Evolutionary conservation across 2,113 vertebrate species (phyloP).

Genomic region (Pristiophorus japonicus): DNA sequence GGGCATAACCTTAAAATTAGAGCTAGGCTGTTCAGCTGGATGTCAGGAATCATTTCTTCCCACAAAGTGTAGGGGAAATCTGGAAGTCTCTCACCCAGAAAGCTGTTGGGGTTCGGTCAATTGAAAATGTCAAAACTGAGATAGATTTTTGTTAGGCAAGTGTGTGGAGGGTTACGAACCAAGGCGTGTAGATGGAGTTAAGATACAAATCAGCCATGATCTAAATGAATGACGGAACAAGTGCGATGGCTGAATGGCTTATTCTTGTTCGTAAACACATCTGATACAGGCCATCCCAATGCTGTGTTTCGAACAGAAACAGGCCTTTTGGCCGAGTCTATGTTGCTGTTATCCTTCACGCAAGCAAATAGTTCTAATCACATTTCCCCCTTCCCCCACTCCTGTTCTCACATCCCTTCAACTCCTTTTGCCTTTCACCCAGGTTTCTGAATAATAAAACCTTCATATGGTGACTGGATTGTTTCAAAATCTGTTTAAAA

Average conservation of each 20-base stretch:
- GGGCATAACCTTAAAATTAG: no score
- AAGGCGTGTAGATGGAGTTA: no score
- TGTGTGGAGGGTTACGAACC: no score
- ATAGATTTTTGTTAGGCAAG: no score
- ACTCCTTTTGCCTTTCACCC: neutral
- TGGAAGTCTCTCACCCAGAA: no score
- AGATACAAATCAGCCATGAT: neutral
- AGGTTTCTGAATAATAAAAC: neutral
- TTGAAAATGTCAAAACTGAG: no score
- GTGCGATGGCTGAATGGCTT: neutral
- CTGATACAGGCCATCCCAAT: neutral
- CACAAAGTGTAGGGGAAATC: no score
- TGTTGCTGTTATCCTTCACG: neutral
- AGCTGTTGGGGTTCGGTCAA: no score
- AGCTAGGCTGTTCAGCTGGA: no score
- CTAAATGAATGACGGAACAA: neutral
- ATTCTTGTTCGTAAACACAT: neutral
- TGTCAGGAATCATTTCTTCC: no score
- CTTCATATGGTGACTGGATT: neutral
- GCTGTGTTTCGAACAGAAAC: neutral
- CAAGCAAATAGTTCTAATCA: neutral
- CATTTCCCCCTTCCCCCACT: neutral
- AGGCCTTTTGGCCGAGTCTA: neutral
- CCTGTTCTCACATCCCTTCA: neutral
- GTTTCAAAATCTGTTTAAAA: neutral